These are phyloP conservation scores for Plotosus lineatus DNA, from an alignment of 2,113 vertebrate genomes.

Conservation along the genomic window DNA sequence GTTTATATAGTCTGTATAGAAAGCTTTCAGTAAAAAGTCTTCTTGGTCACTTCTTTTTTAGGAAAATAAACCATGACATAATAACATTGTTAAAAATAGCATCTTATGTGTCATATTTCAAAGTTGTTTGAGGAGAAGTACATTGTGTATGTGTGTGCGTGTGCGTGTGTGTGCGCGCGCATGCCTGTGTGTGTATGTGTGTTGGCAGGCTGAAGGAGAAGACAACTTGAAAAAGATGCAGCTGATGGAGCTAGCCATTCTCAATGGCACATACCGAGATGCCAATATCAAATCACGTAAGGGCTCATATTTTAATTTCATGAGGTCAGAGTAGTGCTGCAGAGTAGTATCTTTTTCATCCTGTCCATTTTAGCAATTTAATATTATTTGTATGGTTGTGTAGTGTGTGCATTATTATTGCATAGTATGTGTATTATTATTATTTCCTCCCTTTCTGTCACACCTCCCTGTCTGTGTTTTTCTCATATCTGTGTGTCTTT, in stretches of 20 bases:
- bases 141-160: slow-evolving; percentile 45
- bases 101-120: background rate
- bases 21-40: background rate
- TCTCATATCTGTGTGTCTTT: slow-evolving; percentile 35
- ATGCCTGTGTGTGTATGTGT: slow-evolving; percentile 46
- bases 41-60: background rate
- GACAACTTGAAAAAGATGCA: slow-evolving; percentile 99
- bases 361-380: slow-evolving; percentile 53
- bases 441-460: slow-evolving; percentile 1
- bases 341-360: slow-evolving; percentile 55
- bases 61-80: background rate
- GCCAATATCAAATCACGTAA: slow-evolving; percentile 99
- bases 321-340: slow-evolving; percentile 21
- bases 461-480: slow-evolving; percentile 38
- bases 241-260: slow-evolving; percentile 98
- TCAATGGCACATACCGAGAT: slow-evolving; percentile 98
- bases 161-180: slow-evolving; percentile 45
- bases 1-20: background rate
- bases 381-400: background rate
- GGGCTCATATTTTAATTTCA: slow-evolving; percentile 63
- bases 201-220: slow-evolving; percentile 90
- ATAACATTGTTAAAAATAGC: background rate
- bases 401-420: slow-evolving; percentile 11
- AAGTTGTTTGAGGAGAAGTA: background rate
- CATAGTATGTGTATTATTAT: background rate